Evolutionary conservation across 1,140 invertebrate species (phyloP), one percentile per base, ranked within the genome.

Genomic region (Pseudomyrmex cubaensis): DNA sequence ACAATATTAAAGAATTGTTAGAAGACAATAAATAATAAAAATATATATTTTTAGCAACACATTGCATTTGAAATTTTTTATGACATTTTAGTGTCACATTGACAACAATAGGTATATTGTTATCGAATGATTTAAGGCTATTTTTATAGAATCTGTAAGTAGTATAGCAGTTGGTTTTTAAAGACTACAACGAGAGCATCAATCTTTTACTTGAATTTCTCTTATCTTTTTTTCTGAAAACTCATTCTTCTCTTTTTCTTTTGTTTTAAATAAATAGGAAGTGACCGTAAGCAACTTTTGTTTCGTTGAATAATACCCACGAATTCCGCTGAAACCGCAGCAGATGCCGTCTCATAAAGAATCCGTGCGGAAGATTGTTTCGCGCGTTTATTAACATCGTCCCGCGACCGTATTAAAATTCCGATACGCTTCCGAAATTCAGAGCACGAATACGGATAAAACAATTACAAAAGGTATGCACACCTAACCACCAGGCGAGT

Each of bases 351-450:
- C 13, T n/a, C 17, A 35, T 25, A 2, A 70, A 78, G 44, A 78
- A 69, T 57, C 20, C 20, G 1, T 20, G 44, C n/a, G 17, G 54
- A 80, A 72, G 54, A 80, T 80, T 59, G n/a, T 17, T n/a, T 15
- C 12, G 66, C n/a, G 20, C 15, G 56, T 80, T 80, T 80, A 80
- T 80, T 61, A 80, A 80, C 76, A 78, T 57, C 35, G 75, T 35
- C 7, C 25, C 35, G 25, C 48, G 62, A 67, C 22, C 46, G 54
- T 72, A 61, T 77, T 67, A 80, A 80, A 80, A 80, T 59, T 80
- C 44, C 66, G 22, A 80, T 72, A 72, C 54, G 44, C 48, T 46
- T 15, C 20, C 25, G 54, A 80, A 80, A 72, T 80, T 80, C 61
- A 80, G 76, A 54, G 17, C 52, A 67, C 52, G n/a, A 15, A 17